A percentile compares a stretch with the other conserved stretches of the same genome.
Conservation (phyloP, 2,888 invertebrate species). For the Tetropium fuscum region DNA sequence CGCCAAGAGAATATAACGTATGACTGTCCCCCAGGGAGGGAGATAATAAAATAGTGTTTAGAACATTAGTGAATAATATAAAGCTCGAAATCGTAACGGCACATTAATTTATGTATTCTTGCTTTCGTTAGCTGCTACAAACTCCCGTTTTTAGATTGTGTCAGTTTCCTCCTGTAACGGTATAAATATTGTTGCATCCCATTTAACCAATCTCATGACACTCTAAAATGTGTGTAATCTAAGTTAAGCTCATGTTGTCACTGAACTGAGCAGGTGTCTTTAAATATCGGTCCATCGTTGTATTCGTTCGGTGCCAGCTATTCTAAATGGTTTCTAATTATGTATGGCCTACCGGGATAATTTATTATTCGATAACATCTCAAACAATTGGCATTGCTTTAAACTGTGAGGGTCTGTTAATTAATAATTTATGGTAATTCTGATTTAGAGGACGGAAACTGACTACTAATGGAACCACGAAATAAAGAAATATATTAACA, state of each 20-base stretch:
- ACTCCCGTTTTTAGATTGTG: conserved; percentile 43
- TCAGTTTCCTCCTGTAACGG: conserved; percentile 41
- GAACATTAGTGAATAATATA: conserved; percentile 1
- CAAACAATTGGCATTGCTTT: conserved; percentile 29
- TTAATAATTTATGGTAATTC: conserved; percentile 19
- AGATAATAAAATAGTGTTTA: too few relatives aligned
- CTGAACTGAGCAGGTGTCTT: conserved; percentile 56
- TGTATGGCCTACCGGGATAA: conserved; percentile 37
- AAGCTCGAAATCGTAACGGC: conserved; percentile 11
- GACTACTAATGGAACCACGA: background rate
- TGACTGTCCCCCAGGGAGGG: too few relatives aligned
- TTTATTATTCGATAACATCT: conserved; percentile 37
- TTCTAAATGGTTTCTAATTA: conserved; percentile 48
- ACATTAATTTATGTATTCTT: conserved; percentile 15
- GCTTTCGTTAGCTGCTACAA: conserved; percentile 21
- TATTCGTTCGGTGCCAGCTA: conserved; percentile 42
- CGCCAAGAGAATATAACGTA: too few relatives aligned
- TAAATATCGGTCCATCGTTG: conserved; percentile 42
- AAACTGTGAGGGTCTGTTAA: conserved; percentile 20
- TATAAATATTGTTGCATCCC: conserved; percentile 50
- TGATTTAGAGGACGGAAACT: conserved; percentile 5
- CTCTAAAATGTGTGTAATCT: conserved; percentile 55
- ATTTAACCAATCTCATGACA: conserved; percentile 53
- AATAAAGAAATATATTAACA: background rate
- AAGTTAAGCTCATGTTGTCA: conserved; percentile 55